A percentile compares a stretch with the other conserved stretches of the same genome.
These are phyloP conservation scores for Epicampocera succincta DNA, from an alignment of 2,888 invertebrate species.

Conservation along the genomic window DNA sequence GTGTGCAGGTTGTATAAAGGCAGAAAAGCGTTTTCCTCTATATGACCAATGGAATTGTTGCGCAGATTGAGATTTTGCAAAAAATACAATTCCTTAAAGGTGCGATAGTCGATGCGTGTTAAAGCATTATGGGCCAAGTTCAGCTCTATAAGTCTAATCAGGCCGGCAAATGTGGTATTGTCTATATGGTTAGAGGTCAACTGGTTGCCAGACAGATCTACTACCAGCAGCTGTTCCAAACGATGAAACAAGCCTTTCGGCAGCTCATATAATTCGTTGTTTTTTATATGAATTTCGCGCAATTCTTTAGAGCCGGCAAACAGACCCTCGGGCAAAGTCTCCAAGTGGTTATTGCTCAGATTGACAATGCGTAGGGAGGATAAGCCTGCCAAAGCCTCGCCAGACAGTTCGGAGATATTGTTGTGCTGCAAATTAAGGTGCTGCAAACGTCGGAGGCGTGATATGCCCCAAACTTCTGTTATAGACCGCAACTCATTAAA, in stretches of 20 bases:
- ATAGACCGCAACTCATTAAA: slow-evolving; percentile 89
- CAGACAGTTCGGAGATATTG: slow-evolving; percentile 90
- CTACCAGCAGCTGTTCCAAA: slow-evolving; percentile 90
- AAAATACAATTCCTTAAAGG: slow-evolving; percentile 93
- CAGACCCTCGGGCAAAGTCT: slow-evolving; percentile 90
- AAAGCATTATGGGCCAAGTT: slow-evolving; percentile 93
- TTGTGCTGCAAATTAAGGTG: slow-evolving; percentile 92
- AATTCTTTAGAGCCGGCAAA: slow-evolving; percentile 92
- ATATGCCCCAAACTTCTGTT: slow-evolving; percentile 88
- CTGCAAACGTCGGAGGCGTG: slow-evolving; percentile 89
- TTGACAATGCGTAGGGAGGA: slow-evolving; percentile 91
- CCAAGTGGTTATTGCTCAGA: slow-evolving; percentile 92
- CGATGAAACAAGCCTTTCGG: slow-evolving; percentile 92
- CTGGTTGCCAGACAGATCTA: slow-evolving; percentile 93
- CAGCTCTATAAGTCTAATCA: slow-evolving; percentile 91
- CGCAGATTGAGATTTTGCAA: slow-evolving; percentile 92
- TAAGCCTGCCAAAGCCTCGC: slow-evolving; percentile 90
- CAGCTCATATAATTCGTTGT: slow-evolving; percentile 91
- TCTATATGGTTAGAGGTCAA: slow-evolving; percentile 92
- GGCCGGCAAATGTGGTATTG: slow-evolving; percentile 92
- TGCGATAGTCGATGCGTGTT: slow-evolving; percentile 90
- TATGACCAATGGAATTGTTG: slow-evolving; percentile 93
- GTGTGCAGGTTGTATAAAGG: slow-evolving; percentile 94
- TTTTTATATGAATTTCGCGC: slow-evolving; percentile 91
- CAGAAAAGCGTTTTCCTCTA: slow-evolving; percentile 93